Percentiles rank a stretch among this genome's conserved stretches.
Evolutionary conservation across 2,113 vertebrate species (phyloP).

Genomic region (Natator depressus): DNA sequence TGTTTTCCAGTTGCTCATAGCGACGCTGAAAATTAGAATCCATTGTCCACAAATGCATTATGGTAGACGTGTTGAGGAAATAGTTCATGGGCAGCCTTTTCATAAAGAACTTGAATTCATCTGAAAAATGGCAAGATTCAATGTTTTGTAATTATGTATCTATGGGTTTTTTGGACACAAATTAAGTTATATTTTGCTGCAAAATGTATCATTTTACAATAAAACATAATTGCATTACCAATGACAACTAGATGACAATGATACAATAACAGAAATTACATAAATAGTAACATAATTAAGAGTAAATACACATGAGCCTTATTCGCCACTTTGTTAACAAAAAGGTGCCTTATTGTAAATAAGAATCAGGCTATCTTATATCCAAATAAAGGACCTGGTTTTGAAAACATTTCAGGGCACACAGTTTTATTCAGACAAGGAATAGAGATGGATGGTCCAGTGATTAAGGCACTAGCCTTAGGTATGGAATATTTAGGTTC

Average conservation of each 20-base stretch:
- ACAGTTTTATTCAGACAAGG: background rate
- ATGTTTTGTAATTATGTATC: background rate
- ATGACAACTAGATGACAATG: background rate
- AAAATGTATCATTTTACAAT: background rate
- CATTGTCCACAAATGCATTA: slow-evolving; percentile 94
- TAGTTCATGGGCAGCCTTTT: slow-evolving; percentile 91
- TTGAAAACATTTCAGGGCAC: background rate
- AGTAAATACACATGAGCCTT: background rate
- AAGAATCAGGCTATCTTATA: background rate
- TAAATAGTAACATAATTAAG: background rate
- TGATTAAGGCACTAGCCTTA: background rate
- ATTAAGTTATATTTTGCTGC: background rate
- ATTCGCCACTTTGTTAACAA: background rate
- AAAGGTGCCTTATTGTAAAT: background rate
- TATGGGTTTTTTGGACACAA: background rate
- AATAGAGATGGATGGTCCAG: background rate
- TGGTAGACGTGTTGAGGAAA: slow-evolving; percentile 92
- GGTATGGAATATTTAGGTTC: background rate
- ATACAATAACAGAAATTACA: background rate
- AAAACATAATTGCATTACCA: background rate
- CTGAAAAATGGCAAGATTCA: slow-evolving; percentile 74
- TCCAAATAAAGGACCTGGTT: background rate
- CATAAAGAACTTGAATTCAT: slow-evolving; percentile 96
- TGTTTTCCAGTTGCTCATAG: slow-evolving; percentile 92
- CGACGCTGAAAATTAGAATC: slow-evolving; percentile 93